These are phyloP conservation scores for Myopa tessellatipennis DNA, from an alignment of 2,888 invertebrate genomes.

Conservation along the genomic window DNA sequence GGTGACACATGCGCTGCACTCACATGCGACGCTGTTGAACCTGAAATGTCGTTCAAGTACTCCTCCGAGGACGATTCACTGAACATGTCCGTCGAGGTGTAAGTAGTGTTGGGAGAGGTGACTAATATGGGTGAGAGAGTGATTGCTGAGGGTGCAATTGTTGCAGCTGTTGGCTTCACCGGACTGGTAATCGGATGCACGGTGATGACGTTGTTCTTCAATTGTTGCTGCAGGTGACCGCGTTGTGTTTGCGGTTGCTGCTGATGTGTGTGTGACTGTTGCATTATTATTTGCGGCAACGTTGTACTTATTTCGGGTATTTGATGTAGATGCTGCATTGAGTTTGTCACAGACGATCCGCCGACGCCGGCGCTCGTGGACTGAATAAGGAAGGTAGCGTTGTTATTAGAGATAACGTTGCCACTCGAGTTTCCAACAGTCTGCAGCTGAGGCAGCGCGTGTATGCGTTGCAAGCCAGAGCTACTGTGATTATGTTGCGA, in stretches of 20 bases:
- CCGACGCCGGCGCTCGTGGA: slow-evolving; percentile 42
- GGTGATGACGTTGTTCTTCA: slow-evolving; percentile 52
- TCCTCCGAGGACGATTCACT: slow-evolving; percentile 41
- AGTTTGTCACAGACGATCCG: slow-evolving; percentile 36
- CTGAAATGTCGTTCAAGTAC: slow-evolving; percentile 30
- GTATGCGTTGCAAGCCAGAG: slow-evolving; percentile 51
- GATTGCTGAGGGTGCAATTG: slow-evolving; percentile 49
- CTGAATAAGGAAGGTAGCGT: slow-evolving; percentile 42
- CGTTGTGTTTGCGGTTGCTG: slow-evolving; percentile 49
- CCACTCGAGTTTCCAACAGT: slow-evolving; percentile 44
- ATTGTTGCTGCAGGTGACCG: slow-evolving; percentile 48
- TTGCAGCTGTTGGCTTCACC: slow-evolving; percentile 42
- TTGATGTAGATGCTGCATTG: slow-evolving; percentile 46
- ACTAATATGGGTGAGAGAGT: slow-evolving; percentile 56
- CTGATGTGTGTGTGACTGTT: slow-evolving; percentile 45
- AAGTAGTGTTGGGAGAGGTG: slow-evolving; percentile 62
- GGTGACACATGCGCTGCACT: slow-evolving; percentile 19
- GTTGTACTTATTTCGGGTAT: slow-evolving; percentile 49
- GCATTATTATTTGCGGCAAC: slow-evolving; percentile 54
- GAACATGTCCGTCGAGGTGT: slow-evolving; percentile 46
- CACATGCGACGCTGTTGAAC: slow-evolving; percentile 19
- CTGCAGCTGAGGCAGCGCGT: slow-evolving; percentile 50
- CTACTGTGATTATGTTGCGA: slow-evolving; percentile 46
- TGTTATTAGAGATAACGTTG: slow-evolving; percentile 44
- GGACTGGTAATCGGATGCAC: slow-evolving; percentile 50